Evolutionary conservation across 2,888 invertebrate genomes (phyloP).

Genomic region (Formica aserva): DNA sequence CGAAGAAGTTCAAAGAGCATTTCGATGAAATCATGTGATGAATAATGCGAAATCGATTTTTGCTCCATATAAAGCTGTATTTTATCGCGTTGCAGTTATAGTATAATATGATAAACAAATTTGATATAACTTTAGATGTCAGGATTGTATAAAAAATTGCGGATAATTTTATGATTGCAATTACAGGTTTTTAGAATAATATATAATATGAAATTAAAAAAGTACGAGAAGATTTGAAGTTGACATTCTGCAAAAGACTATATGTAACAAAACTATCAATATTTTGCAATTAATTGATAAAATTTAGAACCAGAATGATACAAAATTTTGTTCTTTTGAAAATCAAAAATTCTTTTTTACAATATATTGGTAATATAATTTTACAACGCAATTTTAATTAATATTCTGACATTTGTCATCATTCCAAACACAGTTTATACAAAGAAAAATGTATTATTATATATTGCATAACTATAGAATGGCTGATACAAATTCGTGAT

Average conservation of each 20-base stretch:
- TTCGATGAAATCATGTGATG: conserved; percentile 7
- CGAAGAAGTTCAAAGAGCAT: background rate
- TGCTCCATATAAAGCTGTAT: background rate
- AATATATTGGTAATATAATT: conserved; percentile 2
- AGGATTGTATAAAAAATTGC: background rate
- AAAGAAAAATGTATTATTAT: background rate
- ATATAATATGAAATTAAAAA: background rate
- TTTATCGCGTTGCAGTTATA: background rate
- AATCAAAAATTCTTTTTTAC: background rate
- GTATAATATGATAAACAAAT: conserved; percentile 1
- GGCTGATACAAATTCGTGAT: background rate
- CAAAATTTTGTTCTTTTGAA: background rate
- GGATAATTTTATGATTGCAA: background rate
- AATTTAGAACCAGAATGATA: background rate
- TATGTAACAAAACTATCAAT: background rate
- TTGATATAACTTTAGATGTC: background rate
- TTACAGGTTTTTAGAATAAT: background rate
- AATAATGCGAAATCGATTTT: conserved; percentile 12
- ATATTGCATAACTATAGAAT: background rate
- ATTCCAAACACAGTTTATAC: background rate
- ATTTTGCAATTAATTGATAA: background rate
- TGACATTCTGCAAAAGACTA: background rate
- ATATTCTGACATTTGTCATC: background rate
- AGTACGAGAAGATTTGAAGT: background rate
- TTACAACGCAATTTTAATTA: background rate